Percentiles rank a stretch among this genome's conserved stretches.
Evolutionary conservation across 2,113 vertebrate species (phyloP).

Genomic region (Carassius auratus): DNA sequence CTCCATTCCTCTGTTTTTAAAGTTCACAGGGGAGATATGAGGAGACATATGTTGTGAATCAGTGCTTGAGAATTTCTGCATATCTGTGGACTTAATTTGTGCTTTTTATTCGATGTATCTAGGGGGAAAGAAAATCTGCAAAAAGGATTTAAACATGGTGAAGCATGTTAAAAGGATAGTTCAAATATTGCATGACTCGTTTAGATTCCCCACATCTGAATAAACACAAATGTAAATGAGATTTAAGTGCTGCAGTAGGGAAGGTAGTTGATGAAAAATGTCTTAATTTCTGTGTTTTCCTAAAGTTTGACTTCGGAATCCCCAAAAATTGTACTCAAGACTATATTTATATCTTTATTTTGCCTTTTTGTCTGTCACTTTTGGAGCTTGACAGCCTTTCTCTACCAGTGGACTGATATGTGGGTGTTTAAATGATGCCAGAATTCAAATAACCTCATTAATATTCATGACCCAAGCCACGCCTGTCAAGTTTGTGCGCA

Average conservation of each 20-base stretch:
- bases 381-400: not conserved
- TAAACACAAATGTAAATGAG: not conserved
- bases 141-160: not conserved
- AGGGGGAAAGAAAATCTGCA: not conserved
- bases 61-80: not conserved
- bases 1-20: not conserved
- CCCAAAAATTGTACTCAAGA: not conserved
- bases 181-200: not conserved
- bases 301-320: not conserved
- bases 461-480: constrained; percentile 17
- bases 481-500: not conserved
- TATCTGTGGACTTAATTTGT: not conserved
- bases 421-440: not conserved
- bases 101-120: not conserved
- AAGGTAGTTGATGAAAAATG: not conserved
- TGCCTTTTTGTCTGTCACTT: not conserved
- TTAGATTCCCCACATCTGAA: no score
- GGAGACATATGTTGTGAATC: not conserved
- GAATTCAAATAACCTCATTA: constrained; percentile 9
- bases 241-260: not conserved
- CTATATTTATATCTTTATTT: not conserved
- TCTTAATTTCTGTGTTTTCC: not conserved
- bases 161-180: not conserved
- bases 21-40: not conserved
- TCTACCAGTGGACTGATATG: not conserved